Base-by-base conservation (phyloP, 2,888 invertebrate species). In the Melikaiella ostensackeni region DNA sequence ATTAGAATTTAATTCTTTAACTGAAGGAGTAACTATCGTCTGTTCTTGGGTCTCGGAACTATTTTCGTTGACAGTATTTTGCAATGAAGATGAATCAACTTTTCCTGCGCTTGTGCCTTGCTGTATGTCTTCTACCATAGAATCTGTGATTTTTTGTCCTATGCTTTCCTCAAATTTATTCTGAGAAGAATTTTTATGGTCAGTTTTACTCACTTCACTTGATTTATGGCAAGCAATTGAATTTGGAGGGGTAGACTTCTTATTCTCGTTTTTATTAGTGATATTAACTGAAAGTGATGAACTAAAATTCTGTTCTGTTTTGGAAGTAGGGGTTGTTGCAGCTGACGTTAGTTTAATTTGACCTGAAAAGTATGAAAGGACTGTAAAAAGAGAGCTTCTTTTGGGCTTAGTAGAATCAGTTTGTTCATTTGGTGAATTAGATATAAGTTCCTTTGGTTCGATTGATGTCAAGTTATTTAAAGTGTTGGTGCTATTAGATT, bases 301-400 rank as follows among this genome's bases (percentile, higher is more conserved):
- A 27, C 7, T 24, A 74, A 63, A 62, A 46, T 64, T 63, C 38
- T 21, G n/a, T 46, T 50, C 63, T 19, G 50, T 38, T 24, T 62
- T 35, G n/a, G 21, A 74, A 74, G 38, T 24, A 8, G n/a, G 55
- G 70, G 77, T 77, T 50, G 74, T 63, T 77, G 74, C 42, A 74
- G 38, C 63, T 77, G 50, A 42, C 5, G 9, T 57, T 16, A 8
- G 1, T 42, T 61, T 59, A 21, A 30, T 62, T 19, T 75, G 8
- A 59, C 81, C 80, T 11, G 75, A n/a, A 75, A 78, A 27, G 42
- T 79, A 79, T 8, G 81, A 76, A 50, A 83, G 77, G 74, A 83
- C 77, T 21, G 83, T 84, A 21, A 78, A 82, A 78, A 82, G 63
- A 21, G 79, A 74, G 76, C 80, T 79, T 75, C 83, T 83, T 24